Evolutionary conservation across 2,888 invertebrate genomes (phyloP), one percentile per base, ranked within the genome.

Genomic region (Belgica antarctica): DNA sequence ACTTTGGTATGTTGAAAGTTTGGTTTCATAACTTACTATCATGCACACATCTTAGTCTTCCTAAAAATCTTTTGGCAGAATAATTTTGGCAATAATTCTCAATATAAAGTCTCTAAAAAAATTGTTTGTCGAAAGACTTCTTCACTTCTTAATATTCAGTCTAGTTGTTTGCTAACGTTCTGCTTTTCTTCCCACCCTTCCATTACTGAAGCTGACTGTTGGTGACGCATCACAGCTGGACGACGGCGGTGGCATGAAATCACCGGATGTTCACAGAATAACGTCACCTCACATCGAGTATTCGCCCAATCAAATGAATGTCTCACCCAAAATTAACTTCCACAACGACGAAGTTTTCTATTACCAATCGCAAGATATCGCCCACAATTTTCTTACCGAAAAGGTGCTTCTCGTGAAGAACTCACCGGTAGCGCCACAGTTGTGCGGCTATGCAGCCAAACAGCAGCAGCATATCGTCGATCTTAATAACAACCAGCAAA

Each of bases 1-100:
- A 69, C 68, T 27, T 24, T 69, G 28, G 68, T 69, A 47, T n/a
- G n/a, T n/a, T n/a, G n/a, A n/a, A n/a, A 69, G 68, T 59, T 17
- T 41, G 15, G 10, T 52, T 52, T 3, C 17, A 2, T 5, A 52
- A 5, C 4, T 22, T 52, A 22, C 52, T 5, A 15, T 28, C 61
- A 61, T 5, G 1, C n/a, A 27, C 31, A 22, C 15, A 10, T 61
- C 5, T 19, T 57, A 7, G n/a, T 15, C 57, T 24, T 57, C 22
- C 57, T n/a, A n/a, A n/a, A n/a, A n/a, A n/a, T n/a, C 25, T 57
- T n/a, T 28, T 10, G 31, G n/a, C n/a, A n/a, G n/a, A n/a, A n/a
- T n/a, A n/a, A 27, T 61, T 17, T 24, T 15, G 27, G n/a, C 61
- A 22, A 52, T 22, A 52, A 19, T 22, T 22, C 2, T 19, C 22